Base-by-base conservation (phyloP, 2,888 invertebrate species). In the Malthinus seriepunctatus region DNA sequence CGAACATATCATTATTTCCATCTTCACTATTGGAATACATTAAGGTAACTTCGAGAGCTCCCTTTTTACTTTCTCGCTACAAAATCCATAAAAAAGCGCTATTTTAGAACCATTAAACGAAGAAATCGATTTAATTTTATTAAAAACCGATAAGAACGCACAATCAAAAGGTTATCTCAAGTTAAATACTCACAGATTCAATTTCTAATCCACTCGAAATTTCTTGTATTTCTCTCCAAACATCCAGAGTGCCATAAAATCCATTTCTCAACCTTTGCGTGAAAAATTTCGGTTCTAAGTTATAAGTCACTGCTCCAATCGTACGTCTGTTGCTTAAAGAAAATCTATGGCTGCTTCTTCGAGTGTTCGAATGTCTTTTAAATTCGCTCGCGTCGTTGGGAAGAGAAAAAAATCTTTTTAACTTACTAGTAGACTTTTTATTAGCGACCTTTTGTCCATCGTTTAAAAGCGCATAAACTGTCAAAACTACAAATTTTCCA, bases 41-140 rank as follows among this genome's bases (percentile, higher is more conserved):
- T 33, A 88, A 74, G 0, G 86, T 85, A 66, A 88, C 78, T 73
- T 88, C 88, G 31, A 88, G 75, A 69, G 86, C 85, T 5, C 88
- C 88, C 68, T 87, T 88, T 69, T 84, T 87, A 72, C 85, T 86
- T 69, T 88, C 87, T 64, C 84, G 81, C 88, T 88, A 79, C 57
- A 77, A 77, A 39, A n/a, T n/a, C 64, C 58, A 55, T 14, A 55
- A 54, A 38, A 45, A 58, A 55, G 48, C 44, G 39, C 2, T 23
- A 23, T 5, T 3, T 23, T 23, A 2, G 2, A 3, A 23, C 5
- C 23, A 23, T 2, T 3, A 3, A 23, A 23, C 2, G 5, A 23
- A 23, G 23, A 23, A 23, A 23, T 23, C 23, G 5, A 23, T 23
- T n/a, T 23, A 23, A 23, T 2, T 23, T 23, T 23, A 23, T 23